Evolutionary conservation across 2,888 invertebrate species (phyloP).

Genomic region (Drosophila testacea): DNA sequence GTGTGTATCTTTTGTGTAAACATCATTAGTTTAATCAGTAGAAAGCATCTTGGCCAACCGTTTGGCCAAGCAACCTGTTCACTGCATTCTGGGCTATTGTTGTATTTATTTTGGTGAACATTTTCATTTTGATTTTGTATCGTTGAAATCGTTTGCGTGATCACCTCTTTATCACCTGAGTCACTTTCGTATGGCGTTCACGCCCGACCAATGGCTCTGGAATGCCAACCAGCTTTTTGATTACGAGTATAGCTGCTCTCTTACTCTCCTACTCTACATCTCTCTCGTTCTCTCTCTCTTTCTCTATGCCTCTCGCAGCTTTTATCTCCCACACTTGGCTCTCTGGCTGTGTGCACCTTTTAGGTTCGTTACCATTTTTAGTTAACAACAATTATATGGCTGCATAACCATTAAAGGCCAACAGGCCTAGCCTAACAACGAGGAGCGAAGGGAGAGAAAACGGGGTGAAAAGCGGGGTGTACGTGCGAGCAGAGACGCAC

Average conservation of each 20-base stretch:
- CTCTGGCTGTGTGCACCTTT: constrained; percentile 39
- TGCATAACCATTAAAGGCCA: constrained; percentile 64
- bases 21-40: constrained; percentile 56
- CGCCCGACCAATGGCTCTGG: constrained; percentile 53
- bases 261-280: constrained; percentile 20
- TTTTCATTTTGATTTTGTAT: constrained; percentile 16
- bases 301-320: constrained; percentile 14
- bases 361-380: constrained; percentile 69
- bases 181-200: constrained; percentile 70
- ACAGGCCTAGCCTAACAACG: constrained; percentile 19
- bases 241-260: constrained; percentile 28
- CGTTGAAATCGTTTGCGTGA: constrained; percentile 54
- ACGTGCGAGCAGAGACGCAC: constrained; percentile 37
- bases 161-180: constrained; percentile 77
- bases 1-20: constrained; percentile 58
- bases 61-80: constrained; percentile 24
- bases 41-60: constrained; percentile 38
- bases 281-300: constrained; percentile 10
- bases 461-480: constrained; percentile 5
- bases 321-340: constrained; percentile 30
- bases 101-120: not conserved
- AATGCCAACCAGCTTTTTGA: constrained; percentile 55
- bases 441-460: not conserved
- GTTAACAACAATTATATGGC: constrained; percentile 70
- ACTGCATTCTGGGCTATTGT: constrained; percentile 29